Evolutionary conservation across 2,888 invertebrate species (phyloP).

Genomic region (Netelia fuscicornis): DNA sequence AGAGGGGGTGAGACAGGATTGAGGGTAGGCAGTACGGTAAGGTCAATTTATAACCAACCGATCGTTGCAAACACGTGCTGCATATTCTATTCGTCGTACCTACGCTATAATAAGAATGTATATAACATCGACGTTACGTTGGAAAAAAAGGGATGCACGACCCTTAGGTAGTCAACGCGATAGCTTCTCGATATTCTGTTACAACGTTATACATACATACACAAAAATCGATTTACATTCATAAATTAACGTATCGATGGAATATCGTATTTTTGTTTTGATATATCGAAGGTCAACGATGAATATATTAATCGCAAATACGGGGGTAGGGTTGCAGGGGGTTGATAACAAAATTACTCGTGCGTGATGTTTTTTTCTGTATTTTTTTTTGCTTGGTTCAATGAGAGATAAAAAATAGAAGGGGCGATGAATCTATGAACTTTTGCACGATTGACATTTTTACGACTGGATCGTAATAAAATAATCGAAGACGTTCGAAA

Average conservation of each 20-base stretch:
- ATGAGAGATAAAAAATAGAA: too few species aligned
- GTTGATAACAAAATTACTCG: background rate
- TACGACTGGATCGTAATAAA: conserved; percentile 17
- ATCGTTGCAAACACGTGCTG: conserved; percentile 67
- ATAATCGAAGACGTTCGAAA: conserved; percentile 19
- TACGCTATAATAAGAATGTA: conserved; percentile 2
- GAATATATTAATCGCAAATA: conserved; percentile 27
- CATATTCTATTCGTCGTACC: conserved; percentile 56
- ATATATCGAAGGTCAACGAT: conserved; percentile 36
- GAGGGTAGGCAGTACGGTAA: background rate
- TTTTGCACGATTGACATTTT: background rate
- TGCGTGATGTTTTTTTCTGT: too few species aligned
- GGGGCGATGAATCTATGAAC: conserved; percentile 1
- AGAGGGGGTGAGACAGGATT: conserved; percentile 1
- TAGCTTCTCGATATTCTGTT: background rate
- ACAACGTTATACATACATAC: background rate
- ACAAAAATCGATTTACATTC: conserved; percentile 55
- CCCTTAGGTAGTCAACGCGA: background rate
- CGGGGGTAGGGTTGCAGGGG: background rate
- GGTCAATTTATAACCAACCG: conserved; percentile 65
- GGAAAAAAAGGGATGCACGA: background rate
- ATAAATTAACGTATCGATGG: conserved; percentile 43
- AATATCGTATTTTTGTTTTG: conserved; percentile 49
- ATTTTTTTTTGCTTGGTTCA: too few species aligned
- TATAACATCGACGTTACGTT: background rate